Evolutionary conservation across 1,140 invertebrate genomes (phyloP).

Genomic region (Olivierus martensii): DNA sequence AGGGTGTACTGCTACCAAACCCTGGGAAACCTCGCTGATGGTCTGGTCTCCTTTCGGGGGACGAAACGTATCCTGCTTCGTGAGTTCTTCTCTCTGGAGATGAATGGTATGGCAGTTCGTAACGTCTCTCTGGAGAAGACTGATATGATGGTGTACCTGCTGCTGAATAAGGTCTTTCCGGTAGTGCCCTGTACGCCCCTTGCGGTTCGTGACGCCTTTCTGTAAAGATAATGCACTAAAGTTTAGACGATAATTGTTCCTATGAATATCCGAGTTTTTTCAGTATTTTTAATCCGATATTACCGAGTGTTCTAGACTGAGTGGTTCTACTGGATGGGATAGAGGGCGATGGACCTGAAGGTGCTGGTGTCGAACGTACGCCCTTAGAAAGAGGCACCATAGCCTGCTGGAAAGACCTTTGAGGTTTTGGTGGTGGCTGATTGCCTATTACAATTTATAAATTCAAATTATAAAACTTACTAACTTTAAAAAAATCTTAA

Average conservation of each 20-base stretch:
- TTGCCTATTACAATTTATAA: not conserved
- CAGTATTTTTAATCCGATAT: too few species aligned
- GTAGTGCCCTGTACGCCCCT: slow-evolving; percentile 17
- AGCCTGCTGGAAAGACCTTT: slow-evolving; percentile 26
- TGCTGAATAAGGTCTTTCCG: slow-evolving; percentile 24
- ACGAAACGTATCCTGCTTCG: slow-evolving; percentile 64
- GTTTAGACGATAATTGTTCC: too few species aligned
- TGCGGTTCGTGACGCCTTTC: slow-evolving; percentile 16
- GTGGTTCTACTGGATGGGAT: slow-evolving; percentile 17
- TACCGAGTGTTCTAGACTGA: slow-evolving; percentile 15
- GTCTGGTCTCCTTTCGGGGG: slow-evolving; percentile 53
- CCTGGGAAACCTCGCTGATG: too few species aligned
- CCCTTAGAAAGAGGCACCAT: slow-evolving; percentile 19
- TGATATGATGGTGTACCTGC: slow-evolving; percentile 20
- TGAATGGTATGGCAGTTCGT: slow-evolving; percentile 15
- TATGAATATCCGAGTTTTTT: too few species aligned
- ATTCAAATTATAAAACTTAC: too few species aligned
- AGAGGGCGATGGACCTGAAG: slow-evolving; percentile 18
- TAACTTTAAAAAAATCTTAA: too few species aligned
- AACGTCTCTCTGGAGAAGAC: slow-evolving; percentile 14
- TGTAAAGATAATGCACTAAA: not conserved
- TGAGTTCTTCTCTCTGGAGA: slow-evolving; percentile 20
- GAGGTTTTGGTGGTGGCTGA: slow-evolving; percentile 27
- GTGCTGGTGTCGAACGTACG: slow-evolving; percentile 19
- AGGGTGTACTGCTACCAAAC: not conserved